phyloP scores from a whole-genome alignment of 2,888 invertebrate genomes.

The Drosophila bunnanda region DNA sequence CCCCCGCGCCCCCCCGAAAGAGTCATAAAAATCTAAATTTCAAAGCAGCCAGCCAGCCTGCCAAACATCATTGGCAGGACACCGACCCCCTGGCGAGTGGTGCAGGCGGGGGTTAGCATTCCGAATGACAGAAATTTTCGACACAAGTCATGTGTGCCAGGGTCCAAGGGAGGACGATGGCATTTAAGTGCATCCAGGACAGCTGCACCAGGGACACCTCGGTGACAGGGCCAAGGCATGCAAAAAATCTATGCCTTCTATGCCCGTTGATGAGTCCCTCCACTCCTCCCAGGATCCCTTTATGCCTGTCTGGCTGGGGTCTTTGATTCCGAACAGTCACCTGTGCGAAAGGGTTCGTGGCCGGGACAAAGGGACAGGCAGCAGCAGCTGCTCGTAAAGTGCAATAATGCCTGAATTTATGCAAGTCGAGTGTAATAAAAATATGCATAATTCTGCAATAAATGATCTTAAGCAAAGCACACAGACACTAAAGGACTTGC shows the following conservation, averaged over 20 bases:
- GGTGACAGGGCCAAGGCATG: constrained; percentile 58
- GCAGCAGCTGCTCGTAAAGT: constrained; percentile 79
- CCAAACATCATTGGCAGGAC: constrained; percentile 41
- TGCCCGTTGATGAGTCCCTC: constrained; percentile 52
- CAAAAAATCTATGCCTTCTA: constrained; percentile 75
- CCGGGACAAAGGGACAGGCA: constrained; percentile 62
- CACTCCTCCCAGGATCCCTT: not conserved
- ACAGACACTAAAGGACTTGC: constrained; percentile 32
- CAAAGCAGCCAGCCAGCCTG: constrained; percentile 66
- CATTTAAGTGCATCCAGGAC: constrained; percentile 48
- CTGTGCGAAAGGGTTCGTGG: constrained; percentile 43
- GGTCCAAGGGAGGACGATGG: constrained; percentile 31
- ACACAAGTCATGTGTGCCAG: constrained; percentile 70
- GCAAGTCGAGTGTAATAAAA: constrained; percentile 78
- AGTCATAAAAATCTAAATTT: constrained; percentile 77
- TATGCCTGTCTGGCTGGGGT: constrained; percentile 43
- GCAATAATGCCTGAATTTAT: constrained; percentile 80
- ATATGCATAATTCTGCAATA: constrained; percentile 79
- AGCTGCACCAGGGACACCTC: constrained; percentile 37
- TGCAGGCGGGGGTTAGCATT: constrained; percentile 48
- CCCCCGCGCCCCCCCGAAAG: constrained; percentile 38
- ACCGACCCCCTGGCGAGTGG: constrained; percentile 9
- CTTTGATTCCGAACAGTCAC: constrained; percentile 62
- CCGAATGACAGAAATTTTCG: constrained; percentile 78
- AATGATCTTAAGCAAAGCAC: constrained; percentile 76